A percentile compares a stretch with the other conserved stretches of the same genome.
These are phyloP conservation scores for Euclidia mi DNA, from an alignment of 2,888 invertebrate genomes.

Conservation along the genomic window DNA sequence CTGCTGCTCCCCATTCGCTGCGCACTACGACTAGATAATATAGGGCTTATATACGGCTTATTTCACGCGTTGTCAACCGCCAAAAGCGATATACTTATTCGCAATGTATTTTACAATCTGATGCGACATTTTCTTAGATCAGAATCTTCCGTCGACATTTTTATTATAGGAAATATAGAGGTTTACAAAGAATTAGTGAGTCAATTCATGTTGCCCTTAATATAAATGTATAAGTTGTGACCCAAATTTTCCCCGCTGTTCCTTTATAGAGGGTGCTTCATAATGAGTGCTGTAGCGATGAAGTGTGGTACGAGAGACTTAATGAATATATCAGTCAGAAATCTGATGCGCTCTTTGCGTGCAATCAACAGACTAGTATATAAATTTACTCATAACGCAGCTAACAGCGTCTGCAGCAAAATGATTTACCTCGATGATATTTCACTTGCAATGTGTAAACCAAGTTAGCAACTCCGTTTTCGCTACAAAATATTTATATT, in stretches of 20 bases:
- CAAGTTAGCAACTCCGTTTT: conserved; percentile 16
- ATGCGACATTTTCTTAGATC: too few species aligned
- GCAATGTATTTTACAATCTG: neutral
- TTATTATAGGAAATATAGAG: conserved; percentile 3
- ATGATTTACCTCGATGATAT: conserved; percentile 23
- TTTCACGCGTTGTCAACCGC: conserved; percentile 14
- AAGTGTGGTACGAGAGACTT: conserved; percentile 47
- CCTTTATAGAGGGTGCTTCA: conserved; percentile 42
- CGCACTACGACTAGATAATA: conserved; percentile 11
- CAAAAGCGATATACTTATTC: conserved; percentile 1
- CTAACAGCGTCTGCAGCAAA: conserved; percentile 12
- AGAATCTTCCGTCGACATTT: too few species aligned
- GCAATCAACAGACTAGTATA: conserved; percentile 26
- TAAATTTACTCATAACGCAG: conserved; percentile 8
- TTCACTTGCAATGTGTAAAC: conserved; percentile 19
- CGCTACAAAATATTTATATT: conserved; percentile 24
- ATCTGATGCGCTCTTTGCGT: conserved; percentile 52
- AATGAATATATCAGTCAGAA: conserved; percentile 67
- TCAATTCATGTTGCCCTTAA: conserved; percentile 17
- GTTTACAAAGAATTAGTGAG: conserved; percentile 17
- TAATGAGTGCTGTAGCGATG: conserved; percentile 51
- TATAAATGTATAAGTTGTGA: conserved; percentile 42
- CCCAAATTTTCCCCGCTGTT: conserved; percentile 49
- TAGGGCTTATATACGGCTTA: too few species aligned
- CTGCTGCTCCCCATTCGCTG: conserved; percentile 17